phyloP scores from a whole-genome alignment of 2,113 vertebrate genomes.

The Archocentrus centrarchus region DNA sequence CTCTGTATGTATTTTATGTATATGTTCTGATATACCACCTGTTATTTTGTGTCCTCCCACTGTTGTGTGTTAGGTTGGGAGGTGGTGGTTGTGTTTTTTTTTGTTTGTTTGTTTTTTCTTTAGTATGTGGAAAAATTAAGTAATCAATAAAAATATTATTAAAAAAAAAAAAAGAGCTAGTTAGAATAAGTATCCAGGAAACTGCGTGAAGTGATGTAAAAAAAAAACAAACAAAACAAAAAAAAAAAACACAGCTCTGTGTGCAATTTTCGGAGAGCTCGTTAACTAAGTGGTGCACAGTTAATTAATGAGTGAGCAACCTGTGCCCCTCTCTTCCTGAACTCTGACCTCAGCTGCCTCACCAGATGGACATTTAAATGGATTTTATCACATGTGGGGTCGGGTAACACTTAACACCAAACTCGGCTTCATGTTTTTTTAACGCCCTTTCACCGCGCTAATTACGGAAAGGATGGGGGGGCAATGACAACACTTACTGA shows the following conservation, averaged over 20 bases:
- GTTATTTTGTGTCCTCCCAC: too few species aligned
- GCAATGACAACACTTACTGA: neutral
- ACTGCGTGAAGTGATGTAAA: neutral
- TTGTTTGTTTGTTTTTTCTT: too few species aligned
- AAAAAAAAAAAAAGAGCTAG: neutral
- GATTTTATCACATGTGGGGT: conserved; percentile 13
- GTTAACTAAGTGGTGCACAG: conserved; percentile 60
- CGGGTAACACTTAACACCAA: conserved; percentile 23
- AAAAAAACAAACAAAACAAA: neutral
- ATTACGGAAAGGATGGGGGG: neutral
- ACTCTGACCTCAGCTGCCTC: conserved; percentile 51
- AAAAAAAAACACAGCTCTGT: neutral
- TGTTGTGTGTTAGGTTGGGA: too few species aligned
- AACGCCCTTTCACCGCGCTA: neutral
- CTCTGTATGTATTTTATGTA: too few species aligned
- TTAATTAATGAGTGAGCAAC: conserved; percentile 56
- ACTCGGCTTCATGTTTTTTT: conserved; percentile 16
- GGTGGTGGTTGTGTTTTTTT: too few species aligned
- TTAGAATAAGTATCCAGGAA: neutral
- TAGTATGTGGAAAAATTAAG: too few species aligned
- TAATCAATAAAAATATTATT: too few species aligned
- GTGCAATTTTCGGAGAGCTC: conserved; percentile 13
- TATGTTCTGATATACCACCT: too few species aligned
- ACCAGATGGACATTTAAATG: conserved; percentile 28
- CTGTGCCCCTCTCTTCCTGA: conserved; percentile 40